phyloP scores from a whole-genome alignment of 2,797 vertebrate genomes.

The Heteromormyrus szaboi region DNA sequence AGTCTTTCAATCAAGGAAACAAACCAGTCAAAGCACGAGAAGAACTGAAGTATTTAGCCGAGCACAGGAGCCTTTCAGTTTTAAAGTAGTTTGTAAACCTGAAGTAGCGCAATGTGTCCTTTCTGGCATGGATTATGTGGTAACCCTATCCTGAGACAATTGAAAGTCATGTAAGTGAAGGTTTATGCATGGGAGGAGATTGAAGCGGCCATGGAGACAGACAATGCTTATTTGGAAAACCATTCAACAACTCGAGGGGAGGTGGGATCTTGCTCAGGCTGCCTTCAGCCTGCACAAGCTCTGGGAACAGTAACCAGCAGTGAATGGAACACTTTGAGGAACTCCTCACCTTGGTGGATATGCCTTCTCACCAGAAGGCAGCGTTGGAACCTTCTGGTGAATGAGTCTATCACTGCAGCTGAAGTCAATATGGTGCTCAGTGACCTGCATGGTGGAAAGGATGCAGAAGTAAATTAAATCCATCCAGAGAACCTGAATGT shows the following conservation, averaged over 20 bases:
- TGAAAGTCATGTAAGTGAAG: neutral
- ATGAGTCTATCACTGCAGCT: neutral
- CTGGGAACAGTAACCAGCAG: neutral
- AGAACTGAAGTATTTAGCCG: neutral
- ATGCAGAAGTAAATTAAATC: neutral
- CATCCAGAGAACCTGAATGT: neutral
- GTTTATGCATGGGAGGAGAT: neutral
- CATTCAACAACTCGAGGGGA: neutral
- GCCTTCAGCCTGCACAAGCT: neutral
- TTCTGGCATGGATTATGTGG: neutral
- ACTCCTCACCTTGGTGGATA: neutral
- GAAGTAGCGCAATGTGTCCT: neutral
- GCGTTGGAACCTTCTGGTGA: neutral
- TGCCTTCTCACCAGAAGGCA: neutral
- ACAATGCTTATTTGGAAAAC: neutral
- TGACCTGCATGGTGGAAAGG: neutral
- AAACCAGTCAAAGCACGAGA: neutral
- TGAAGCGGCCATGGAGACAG: neutral
- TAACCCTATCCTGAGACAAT: neutral
- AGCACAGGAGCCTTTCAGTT: neutral
- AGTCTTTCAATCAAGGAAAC: neutral
- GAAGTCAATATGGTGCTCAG: neutral
- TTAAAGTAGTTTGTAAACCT: neutral
- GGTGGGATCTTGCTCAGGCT: neutral
- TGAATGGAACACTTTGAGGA: neutral